phyloP scores from a whole-genome alignment of 2,888 invertebrate genomes.

The Pecten maximus region DNA sequence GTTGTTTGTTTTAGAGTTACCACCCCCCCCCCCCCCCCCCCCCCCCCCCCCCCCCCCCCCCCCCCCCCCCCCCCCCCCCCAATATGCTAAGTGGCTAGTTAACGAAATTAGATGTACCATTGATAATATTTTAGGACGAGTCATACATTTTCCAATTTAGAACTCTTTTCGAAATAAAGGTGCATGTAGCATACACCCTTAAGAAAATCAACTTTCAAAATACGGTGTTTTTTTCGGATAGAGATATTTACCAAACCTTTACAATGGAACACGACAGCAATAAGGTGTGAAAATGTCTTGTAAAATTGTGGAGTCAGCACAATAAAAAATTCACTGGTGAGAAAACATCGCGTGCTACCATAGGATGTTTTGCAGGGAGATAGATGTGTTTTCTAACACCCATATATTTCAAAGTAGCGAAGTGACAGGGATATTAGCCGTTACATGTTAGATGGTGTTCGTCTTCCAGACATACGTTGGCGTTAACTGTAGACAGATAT shows the following conservation, averaged over 20 bases:
- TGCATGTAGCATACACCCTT: not conserved
- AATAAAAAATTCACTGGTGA: not conserved
- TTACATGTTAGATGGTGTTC: not conserved
- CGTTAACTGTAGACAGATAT: not conserved
- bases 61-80: too few relatives aligned
- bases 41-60: too few relatives aligned
- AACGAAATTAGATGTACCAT: too few relatives aligned
- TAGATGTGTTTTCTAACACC: not conserved
- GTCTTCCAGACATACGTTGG: not conserved
- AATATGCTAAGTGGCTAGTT: too few relatives aligned
- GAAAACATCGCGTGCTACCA: not conserved
- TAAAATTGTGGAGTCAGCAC: not conserved
- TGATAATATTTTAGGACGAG: too few relatives aligned
- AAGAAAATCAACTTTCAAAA: not conserved
- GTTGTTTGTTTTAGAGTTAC: too few relatives aligned
- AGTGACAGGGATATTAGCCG: conserved; percentile 15
- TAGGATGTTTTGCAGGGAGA: not conserved
- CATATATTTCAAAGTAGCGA: not conserved
- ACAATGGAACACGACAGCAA: not conserved
- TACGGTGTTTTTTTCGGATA: too few relatives aligned
- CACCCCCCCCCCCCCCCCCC: too few relatives aligned
- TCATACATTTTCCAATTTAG: too few relatives aligned
- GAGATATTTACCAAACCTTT: not conserved
- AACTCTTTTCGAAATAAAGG: not conserved
- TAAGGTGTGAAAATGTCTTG: not conserved